Conservation (phyloP, 2,113 vertebrate species). For the Neodon shergylaensis region DNA sequence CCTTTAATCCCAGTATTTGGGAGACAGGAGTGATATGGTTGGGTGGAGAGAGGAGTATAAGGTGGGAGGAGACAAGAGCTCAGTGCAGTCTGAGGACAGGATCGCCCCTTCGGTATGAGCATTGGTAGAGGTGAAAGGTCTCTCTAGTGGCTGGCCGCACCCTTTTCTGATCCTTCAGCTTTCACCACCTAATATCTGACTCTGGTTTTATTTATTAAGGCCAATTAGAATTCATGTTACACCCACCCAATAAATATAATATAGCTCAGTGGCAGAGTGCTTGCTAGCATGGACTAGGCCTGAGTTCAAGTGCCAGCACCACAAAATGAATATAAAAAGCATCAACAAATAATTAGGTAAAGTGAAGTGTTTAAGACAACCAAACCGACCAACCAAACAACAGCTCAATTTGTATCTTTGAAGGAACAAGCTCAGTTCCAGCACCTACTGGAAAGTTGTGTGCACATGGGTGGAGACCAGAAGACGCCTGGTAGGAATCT, state of each 20-base stretch:
- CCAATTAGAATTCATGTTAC: too few species aligned
- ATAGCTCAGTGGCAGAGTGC: neutral
- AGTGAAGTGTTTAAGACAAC: neutral
- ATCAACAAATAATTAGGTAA: neutral
- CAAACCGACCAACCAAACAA: neutral
- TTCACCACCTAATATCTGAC: too few species aligned
- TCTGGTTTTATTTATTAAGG: too few species aligned
- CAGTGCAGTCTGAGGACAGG: too few species aligned
- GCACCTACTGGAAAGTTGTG: neutral
- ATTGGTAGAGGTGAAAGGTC: too few species aligned
- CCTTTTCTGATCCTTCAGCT: too few species aligned
- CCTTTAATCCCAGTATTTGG: too few species aligned
- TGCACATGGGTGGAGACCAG: neutral
- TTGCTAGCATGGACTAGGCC: neutral
- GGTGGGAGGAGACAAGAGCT: too few species aligned
- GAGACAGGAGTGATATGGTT: too few species aligned
- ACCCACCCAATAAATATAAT: neutral
- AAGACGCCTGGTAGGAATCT: neutral
- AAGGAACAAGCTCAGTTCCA: neutral
- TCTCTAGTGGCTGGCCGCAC: too few species aligned
- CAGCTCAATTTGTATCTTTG: neutral
- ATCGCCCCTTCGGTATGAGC: too few species aligned
- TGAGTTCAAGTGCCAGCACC: neutral
- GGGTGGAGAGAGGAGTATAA: too few species aligned
- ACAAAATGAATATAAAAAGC: neutral